Percentiles rank a stretch among this genome's conserved stretches.
Conservation (phyloP, 2,113 vertebrate species). For the Regulus satrapa region DNA sequence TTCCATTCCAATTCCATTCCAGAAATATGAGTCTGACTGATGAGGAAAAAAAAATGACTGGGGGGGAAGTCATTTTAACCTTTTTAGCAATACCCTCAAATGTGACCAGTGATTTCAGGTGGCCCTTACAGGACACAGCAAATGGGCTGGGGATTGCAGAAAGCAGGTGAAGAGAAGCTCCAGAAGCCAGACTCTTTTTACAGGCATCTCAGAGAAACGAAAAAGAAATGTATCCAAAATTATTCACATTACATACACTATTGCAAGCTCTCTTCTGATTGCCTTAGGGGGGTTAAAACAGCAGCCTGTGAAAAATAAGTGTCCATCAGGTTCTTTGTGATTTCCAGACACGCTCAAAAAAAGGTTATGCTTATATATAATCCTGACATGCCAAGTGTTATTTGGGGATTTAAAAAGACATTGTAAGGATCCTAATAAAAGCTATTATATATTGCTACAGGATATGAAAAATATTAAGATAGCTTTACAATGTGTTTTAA, state of each 20-base stretch:
- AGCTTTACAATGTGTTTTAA: background rate
- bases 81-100: background rate
- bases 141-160: conserved; percentile 25
- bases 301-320: background rate
- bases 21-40: background rate
- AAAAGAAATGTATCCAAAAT: conserved; percentile 43
- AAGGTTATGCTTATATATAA: background rate
- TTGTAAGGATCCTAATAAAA: background rate
- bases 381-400: background rate
- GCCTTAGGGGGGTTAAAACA: conserved; percentile 8
- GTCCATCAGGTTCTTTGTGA: background rate
- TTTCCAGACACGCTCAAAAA: background rate
- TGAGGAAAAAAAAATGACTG: background rate
- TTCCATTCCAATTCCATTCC: background rate
- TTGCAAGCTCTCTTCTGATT: background rate
- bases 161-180: background rate
- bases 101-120: conserved; percentile 15
- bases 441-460: background rate
- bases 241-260: conserved; percentile 6
- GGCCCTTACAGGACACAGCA: background rate
- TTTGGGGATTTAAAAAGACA: conserved; percentile 9
- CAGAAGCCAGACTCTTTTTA: background rate
- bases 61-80: background rate
- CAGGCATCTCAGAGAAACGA: background rate
- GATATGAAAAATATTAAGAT: background rate